Percentiles rank a stretch among this genome's conserved stretches.
phyloP scores from a whole-genome alignment of 1,140 invertebrate species.

The Euura lappo region DNA sequence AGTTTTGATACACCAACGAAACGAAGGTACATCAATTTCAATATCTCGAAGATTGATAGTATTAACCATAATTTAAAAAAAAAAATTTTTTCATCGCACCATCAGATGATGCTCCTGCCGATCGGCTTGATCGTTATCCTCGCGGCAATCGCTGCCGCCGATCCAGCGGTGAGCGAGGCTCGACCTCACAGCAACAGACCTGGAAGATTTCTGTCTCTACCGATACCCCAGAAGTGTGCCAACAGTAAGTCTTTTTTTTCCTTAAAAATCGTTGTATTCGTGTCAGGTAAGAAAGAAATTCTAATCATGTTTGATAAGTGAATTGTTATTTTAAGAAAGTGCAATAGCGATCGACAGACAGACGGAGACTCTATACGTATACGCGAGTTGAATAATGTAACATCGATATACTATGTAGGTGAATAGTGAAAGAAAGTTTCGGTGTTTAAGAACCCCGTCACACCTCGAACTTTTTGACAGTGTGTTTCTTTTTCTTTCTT shows the following conservation, averaged over 20 bases:
- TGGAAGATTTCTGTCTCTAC: constrained; percentile 80
- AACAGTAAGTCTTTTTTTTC: constrained; percentile 70
- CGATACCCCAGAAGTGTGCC: constrained; percentile 79
- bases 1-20: background rate
- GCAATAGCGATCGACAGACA: too few species aligned
- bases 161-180: constrained; percentile 57
- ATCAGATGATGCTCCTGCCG: constrained; percentile 52
- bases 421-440: too few species aligned
- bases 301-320: too few species aligned
- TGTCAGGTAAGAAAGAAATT: too few species aligned
- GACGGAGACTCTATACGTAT: too few species aligned
- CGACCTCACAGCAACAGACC: constrained; percentile 58
- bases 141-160: constrained; percentile 40
- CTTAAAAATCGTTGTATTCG: too few species aligned
- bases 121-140: constrained; percentile 46
- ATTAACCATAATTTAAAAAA: background rate
- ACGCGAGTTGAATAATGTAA: too few species aligned
- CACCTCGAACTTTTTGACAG: too few species aligned
- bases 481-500: too few species aligned
- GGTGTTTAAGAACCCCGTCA: too few species aligned
- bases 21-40: background rate
- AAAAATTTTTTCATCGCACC: constrained; percentile 17
- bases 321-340: too few species aligned
- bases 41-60: background rate
- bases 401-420: too few species aligned